These are phyloP conservation scores for Drosophila austrosaltans DNA, from an alignment of 2,888 invertebrate species.

Conservation along the genomic window DNA sequence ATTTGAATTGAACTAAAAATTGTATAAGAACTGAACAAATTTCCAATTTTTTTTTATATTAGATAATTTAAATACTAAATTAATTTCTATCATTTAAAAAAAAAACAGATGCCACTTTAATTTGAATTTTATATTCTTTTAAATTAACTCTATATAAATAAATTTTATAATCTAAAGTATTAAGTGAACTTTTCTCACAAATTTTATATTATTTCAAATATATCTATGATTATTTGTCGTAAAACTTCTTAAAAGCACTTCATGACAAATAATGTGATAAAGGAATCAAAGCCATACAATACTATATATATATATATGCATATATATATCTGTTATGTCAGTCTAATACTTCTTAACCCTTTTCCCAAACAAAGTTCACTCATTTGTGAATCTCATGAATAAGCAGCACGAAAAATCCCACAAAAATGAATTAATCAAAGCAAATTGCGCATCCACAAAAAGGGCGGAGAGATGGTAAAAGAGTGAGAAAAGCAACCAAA, in stretches of 20 bases:
- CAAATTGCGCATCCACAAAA: conserved; percentile 69
- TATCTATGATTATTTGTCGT: background rate
- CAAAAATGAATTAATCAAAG: conserved; percentile 71
- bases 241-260: background rate
- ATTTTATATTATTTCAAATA: background rate
- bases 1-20: background rate
- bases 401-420: conserved; percentile 47
- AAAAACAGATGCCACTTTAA: too few relatives aligned
- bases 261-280: conserved; percentile 2
- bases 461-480: background rate
- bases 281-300: background rate
- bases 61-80: too few relatives aligned
- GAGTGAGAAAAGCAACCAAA: conserved; percentile 61
- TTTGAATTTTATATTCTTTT: too few relatives aligned
- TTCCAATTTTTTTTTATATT: too few relatives aligned
- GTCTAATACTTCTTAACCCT: conserved; percentile 34
- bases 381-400: conserved; percentile 65
- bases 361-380: conserved; percentile 43
- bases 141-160: too few relatives aligned
- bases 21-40: too few relatives aligned
- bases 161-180: background rate
- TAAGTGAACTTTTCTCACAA: background rate
- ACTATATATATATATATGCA: conserved; percentile 4
- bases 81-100: too few relatives aligned
- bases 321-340: conserved; percentile 8